Conservation (phyloP, 2,797 vertebrate species). For the Eulemur mongoz region DNA sequence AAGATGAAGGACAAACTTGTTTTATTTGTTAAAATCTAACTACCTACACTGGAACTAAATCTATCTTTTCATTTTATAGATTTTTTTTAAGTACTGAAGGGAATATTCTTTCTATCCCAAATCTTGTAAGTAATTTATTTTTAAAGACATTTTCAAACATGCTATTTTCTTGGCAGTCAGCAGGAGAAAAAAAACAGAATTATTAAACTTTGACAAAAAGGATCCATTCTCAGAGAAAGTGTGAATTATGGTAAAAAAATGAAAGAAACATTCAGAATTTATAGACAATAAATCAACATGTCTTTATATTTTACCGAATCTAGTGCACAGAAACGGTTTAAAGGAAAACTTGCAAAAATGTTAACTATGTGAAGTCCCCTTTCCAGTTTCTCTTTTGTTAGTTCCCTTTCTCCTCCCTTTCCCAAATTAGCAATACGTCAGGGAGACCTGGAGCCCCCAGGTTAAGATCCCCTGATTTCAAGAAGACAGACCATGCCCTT, state of each 20-base stretch:
- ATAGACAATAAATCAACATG: not conserved
- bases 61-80: not conserved
- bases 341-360: not conserved
- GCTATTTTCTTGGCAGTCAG: not conserved
- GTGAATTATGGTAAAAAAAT: not conserved
- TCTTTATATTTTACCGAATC: not conserved
- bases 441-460: not conserved
- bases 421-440: not conserved
- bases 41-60: not conserved
- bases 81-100: not conserved
- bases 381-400: not conserved
- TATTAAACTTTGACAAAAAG: not conserved
- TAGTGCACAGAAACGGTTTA: not conserved
- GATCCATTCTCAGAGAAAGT: not conserved
- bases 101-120: not conserved
- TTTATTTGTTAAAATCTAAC: not conserved
- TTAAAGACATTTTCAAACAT: not conserved
- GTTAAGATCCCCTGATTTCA: not conserved
- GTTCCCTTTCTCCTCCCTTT: not conserved
- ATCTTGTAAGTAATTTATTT: conserved; percentile 24
- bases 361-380: not conserved
- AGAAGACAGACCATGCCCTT: not conserved
- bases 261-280: not conserved
- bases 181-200: not conserved
- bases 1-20: not conserved